Percentiles rank a stretch among this genome's conserved stretches.
phyloP scores from a whole-genome alignment of 2,113 vertebrate genomes.

The Deroptyus accipitrinus region DNA sequence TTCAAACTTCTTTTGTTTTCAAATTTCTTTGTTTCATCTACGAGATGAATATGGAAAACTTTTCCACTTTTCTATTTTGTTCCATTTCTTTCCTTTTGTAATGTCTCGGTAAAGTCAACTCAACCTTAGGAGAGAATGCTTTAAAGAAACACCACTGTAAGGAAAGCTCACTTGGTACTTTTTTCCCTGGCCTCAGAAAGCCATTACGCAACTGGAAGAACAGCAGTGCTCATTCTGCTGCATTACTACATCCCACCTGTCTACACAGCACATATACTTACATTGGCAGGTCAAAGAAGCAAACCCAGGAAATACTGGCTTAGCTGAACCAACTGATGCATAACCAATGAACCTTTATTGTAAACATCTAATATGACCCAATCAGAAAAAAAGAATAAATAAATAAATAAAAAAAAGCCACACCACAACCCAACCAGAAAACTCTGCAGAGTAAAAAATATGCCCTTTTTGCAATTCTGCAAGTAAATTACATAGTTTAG shows the following conservation, averaged over 20 bases:
- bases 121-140: background rate
- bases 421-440: background rate
- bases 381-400: background rate
- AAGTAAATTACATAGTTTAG: background rate
- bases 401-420: background rate
- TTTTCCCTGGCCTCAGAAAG: background rate
- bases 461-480: background rate
- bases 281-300: background rate
- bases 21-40: background rate
- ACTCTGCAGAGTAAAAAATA: background rate
- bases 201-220: background rate
- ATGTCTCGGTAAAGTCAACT: background rate
- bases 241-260: background rate
- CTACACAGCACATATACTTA: background rate
- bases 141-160: background rate
- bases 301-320: background rate
- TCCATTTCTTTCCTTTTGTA: background rate
- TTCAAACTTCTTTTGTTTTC: background rate
- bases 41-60: background rate
- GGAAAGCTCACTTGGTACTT: background rate
- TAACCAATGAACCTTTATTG: background rate
- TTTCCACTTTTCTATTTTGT: background rate
- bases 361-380: background rate
- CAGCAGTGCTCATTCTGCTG: background rate
- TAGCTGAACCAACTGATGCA: background rate